phyloP scores from a whole-genome alignment of 2,113 vertebrate species.

The Pelecanus crispus region DNA sequence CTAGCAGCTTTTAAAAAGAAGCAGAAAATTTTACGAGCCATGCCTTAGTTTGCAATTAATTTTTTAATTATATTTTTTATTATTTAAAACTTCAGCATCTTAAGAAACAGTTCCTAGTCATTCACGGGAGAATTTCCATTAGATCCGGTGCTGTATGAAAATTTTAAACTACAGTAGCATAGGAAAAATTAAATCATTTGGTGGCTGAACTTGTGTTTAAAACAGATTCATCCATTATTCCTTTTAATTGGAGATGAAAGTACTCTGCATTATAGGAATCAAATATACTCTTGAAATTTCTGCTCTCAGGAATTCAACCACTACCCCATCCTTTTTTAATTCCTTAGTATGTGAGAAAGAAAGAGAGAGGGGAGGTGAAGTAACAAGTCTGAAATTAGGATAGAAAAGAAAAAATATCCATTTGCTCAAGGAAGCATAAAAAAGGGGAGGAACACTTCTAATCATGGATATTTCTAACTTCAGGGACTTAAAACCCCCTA shows the following conservation, averaged over 20 bases:
- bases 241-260: background rate
- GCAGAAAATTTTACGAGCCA: background rate
- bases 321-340: background rate
- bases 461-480: background rate
- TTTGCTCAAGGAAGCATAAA: background rate
- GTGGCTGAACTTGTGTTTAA: background rate
- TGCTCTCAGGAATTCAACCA: background rate
- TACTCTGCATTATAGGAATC: background rate
- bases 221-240: background rate
- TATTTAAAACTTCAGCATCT: background rate
- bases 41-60: background rate
- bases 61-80: background rate
- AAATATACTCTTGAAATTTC: background rate
- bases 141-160: background rate
- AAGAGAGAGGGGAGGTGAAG: background rate
- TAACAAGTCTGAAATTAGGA: background rate
- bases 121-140: background rate
- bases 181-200: background rate
- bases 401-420: background rate
- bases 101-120: background rate
- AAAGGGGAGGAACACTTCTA: background rate
- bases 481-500: background rate
- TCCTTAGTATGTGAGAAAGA: background rate
- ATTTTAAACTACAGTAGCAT: background rate
- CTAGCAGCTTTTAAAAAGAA: background rate